These are phyloP conservation scores for Harpagoxenus sublaevis DNA, from an alignment of 2,888 invertebrate genomes.

Conservation along the genomic window DNA sequence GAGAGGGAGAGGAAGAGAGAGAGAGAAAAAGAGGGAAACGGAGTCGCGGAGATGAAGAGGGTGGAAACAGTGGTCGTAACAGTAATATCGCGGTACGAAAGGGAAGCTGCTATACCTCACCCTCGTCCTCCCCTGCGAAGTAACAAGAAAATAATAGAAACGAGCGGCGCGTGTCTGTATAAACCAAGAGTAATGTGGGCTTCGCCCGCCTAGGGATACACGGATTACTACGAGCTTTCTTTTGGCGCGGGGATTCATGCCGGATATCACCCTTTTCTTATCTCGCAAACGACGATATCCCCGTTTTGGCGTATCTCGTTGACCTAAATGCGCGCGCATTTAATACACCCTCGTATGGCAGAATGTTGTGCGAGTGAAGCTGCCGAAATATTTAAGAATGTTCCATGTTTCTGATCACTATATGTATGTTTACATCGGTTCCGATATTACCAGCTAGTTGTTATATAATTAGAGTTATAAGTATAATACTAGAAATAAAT, in stretches of 20 bases:
- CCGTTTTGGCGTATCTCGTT: conserved; percentile 42
- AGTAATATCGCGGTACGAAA: conserved; percentile 52
- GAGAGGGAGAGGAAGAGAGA: background rate
- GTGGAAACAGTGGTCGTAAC: conserved; percentile 45
- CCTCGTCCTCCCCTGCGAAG: background rate
- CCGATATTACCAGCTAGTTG: background rate
- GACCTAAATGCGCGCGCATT: conserved; percentile 40
- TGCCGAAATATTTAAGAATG: background rate
- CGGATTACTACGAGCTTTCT: conserved; percentile 41
- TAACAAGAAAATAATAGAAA: conserved; percentile 57
- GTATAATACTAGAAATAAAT: background rate
- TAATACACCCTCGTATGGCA: background rate
- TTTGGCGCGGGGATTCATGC: conserved; percentile 37
- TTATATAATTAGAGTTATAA: background rate
- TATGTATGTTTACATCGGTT: background rate
- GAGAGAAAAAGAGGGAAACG: background rate
- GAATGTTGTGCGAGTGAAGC: background rate
- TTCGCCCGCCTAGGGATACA: conserved; percentile 49
- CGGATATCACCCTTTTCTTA: conserved; percentile 47
- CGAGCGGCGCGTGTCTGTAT: conserved; percentile 53
- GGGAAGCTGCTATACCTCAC: conserved; percentile 37
- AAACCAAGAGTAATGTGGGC: conserved; percentile 53
- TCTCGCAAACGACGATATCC: conserved; percentile 30
- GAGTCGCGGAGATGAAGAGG: conserved; percentile 23
- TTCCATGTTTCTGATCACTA: background rate